These are phyloP conservation scores for Laticauda laticaudata DNA, from an alignment of 2,113 vertebrate species.

Conservation along the genomic window DNA sequence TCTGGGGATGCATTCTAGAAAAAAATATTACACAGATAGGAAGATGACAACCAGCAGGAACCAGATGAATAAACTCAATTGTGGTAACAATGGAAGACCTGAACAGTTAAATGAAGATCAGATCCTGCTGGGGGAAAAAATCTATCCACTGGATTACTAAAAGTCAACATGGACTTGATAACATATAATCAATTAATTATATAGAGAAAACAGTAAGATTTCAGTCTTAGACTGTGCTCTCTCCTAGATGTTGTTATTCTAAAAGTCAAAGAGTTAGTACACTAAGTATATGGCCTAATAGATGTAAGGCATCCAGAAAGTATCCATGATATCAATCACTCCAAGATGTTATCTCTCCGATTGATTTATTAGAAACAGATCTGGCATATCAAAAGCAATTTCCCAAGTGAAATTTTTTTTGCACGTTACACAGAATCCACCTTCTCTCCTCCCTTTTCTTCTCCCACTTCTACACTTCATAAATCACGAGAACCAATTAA, in stretches of 20 bases:
- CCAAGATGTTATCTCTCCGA: no score
- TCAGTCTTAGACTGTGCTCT: background rate
- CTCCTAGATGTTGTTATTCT: background rate
- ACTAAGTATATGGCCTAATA: background rate
- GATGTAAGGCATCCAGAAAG: no score
- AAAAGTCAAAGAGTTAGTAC: background rate
- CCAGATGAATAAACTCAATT: background rate
- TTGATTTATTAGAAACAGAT: no score
- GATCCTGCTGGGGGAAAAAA: background rate
- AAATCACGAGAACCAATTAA: no score
- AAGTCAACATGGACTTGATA: background rate
- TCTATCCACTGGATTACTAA: background rate
- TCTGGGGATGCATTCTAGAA: background rate
- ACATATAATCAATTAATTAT: background rate
- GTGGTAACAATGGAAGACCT: background rate
- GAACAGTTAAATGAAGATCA: background rate
- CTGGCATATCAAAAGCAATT: no score
- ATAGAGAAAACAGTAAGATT: background rate
- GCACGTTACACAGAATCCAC: no score
- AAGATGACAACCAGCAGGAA: background rate
- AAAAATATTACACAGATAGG: background rate
- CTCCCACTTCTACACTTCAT: no score
- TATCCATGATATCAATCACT: no score
- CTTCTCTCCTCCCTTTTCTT: no score
- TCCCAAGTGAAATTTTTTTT: no score